phyloP scores from a whole-genome alignment of 2,113 vertebrate species.

The Mustelus asterias region DNA sequence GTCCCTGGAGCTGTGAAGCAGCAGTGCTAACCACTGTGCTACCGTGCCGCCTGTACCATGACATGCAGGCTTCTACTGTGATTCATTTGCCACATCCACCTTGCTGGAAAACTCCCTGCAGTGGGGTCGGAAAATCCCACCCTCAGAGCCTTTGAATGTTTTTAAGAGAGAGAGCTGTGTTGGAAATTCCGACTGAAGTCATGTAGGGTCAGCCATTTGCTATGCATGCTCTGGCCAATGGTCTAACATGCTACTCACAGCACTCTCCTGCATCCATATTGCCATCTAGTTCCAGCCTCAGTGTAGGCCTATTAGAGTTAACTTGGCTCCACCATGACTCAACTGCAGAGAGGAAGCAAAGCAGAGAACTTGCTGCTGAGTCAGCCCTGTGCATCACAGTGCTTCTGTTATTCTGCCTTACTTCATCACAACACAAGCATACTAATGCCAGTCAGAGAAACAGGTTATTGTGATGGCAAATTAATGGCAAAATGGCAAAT shows the following conservation, averaged over 20 bases:
- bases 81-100: too few species aligned
- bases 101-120: too few species aligned
- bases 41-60: too few species aligned
- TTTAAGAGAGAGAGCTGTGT: too few species aligned
- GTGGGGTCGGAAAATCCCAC: too few species aligned
- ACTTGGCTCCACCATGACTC: not conserved
- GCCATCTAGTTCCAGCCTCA: not conserved
- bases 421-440: not conserved
- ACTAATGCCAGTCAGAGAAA: not conserved
- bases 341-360: not conserved
- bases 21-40: too few species aligned
- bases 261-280: not conserved
- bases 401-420: not conserved
- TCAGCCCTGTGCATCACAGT: not conserved
- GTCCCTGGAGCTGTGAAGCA: too few species aligned
- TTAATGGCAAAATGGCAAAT: too few species aligned
- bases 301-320: not conserved
- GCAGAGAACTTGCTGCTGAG: not conserved
- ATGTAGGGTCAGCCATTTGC: too few species aligned
- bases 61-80: too few species aligned
- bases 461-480: not conserved
- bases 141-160: too few species aligned
- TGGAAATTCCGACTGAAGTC: too few species aligned
- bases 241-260: not conserved
- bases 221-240: not conserved